These are phyloP conservation scores for Meteorus sp. DNA, from an alignment of 1,140 invertebrate species.

Conservation along the genomic window DNA sequence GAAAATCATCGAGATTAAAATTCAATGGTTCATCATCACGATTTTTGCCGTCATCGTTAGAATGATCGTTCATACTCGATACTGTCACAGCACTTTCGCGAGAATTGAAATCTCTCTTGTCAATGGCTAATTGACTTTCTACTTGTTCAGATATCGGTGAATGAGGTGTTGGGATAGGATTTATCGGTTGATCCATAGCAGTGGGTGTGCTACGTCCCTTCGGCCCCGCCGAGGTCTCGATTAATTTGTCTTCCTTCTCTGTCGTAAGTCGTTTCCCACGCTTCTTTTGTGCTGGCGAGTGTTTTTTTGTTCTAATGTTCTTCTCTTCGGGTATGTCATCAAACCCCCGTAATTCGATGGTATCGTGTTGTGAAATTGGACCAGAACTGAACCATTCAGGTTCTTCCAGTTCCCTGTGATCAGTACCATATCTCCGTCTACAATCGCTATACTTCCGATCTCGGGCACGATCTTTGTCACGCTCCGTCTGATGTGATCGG, in stretches of 20 bases:
- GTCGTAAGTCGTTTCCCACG: constrained; percentile 38
- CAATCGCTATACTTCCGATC: constrained; percentile 57
- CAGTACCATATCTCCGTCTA: constrained; percentile 57
- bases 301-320: constrained; percentile 53
- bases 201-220: constrained; percentile 55
- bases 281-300: constrained; percentile 54
- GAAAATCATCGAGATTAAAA: constrained; percentile 75
- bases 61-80: constrained; percentile 32
- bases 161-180: constrained; percentile 41
- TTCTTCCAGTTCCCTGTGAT: constrained; percentile 59
- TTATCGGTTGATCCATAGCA: constrained; percentile 43
- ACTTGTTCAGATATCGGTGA: constrained; percentile 51
- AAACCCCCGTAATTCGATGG: constrained; percentile 91
- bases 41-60: constrained; percentile 22
- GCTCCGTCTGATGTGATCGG: constrained; percentile 38
- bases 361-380: constrained; percentile 86
- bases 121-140: constrained; percentile 31
- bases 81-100: constrained; percentile 33
- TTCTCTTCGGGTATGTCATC: constrained; percentile 69
- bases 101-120: constrained; percentile 32
- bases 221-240: constrained; percentile 36
- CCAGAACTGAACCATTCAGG: constrained; percentile 83
- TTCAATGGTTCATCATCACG: constrained; percentile 48
- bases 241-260: constrained; percentile 46
- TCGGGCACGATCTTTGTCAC: constrained; percentile 49